phyloP scores from a whole-genome alignment of 2,113 vertebrate genomes.

The Urocolius indicus region DNA sequence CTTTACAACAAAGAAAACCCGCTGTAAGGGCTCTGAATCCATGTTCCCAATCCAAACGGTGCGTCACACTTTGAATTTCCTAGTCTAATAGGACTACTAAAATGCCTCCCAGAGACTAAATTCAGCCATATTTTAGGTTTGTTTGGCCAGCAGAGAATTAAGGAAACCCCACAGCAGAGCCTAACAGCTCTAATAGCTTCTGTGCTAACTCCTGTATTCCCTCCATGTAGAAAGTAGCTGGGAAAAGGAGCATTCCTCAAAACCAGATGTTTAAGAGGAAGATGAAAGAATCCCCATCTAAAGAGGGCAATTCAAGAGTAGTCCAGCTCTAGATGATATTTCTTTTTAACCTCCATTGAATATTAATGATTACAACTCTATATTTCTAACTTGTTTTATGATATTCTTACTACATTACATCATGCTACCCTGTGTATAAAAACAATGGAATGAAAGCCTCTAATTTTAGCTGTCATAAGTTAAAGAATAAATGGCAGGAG shows the following conservation, averaged over 20 bases:
- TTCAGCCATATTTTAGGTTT: neutral
- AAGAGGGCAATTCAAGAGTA: neutral
- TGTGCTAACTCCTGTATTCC: neutral
- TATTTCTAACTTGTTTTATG: slow-evolving; percentile 22
- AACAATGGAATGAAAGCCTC: slow-evolving; percentile 61
- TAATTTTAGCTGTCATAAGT: slow-evolving; percentile 64
- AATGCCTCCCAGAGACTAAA: slow-evolving; percentile 14
- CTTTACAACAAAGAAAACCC: neutral
- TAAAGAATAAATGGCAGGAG: slow-evolving; percentile 52
- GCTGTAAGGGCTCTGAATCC: neutral
- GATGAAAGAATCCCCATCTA: neutral
- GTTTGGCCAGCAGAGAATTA: slow-evolving; percentile 6
- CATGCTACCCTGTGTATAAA: slow-evolving; percentile 40
- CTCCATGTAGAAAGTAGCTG: accelerated
- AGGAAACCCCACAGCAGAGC: neutral
- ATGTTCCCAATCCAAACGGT: neutral
- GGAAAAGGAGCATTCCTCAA: neutral
- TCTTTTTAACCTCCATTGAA: neutral
- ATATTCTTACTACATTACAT: slow-evolving; percentile 45
- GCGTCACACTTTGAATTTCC: neutral
- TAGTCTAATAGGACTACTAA: neutral
- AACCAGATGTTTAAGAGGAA: neutral
- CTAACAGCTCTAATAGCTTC: neutral
- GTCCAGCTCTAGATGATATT: neutral
- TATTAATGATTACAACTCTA: neutral